Conservation (phyloP, 1,140 invertebrate species). For the Lamellibrachia luymesi region DNA sequence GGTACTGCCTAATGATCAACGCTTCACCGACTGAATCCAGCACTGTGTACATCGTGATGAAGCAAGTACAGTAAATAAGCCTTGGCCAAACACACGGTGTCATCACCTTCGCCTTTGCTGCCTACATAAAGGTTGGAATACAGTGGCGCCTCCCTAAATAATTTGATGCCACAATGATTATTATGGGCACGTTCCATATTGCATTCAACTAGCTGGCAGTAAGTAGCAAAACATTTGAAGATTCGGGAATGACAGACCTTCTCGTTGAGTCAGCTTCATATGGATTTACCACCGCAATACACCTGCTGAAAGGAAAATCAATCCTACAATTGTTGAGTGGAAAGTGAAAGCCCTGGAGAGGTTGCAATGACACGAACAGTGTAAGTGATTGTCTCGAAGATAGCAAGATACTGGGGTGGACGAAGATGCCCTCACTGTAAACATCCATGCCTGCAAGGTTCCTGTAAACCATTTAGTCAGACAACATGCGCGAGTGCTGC, state of each 20-base stretch:
- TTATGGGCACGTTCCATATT: not conserved
- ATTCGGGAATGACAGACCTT: not conserved
- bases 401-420: too few species aligned
- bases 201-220: not conserved
- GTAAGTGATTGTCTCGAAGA: too few species aligned
- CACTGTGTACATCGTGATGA: not conserved
- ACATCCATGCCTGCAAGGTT: too few species aligned
- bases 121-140: not conserved
- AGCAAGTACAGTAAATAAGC: not conserved
- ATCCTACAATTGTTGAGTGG: too few species aligned
- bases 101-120: not conserved
- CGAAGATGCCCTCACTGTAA: too few species aligned
- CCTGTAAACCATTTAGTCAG: too few species aligned
- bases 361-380: too few species aligned
- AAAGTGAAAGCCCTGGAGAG: too few species aligned
- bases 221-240: not conserved
- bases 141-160: not conserved
- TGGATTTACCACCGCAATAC: not conserved
- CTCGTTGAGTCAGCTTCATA: not conserved
- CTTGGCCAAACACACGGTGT: not conserved
- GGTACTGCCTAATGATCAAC: not conserved
- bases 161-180: not conserved
- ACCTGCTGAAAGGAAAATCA: not conserved
- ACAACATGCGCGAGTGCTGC: too few species aligned
- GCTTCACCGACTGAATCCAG: not conserved